A percentile compares a stretch with the other conserved stretches of the same genome.
Conservation (phyloP, 2,797 vertebrate species). For the Thaleichthys pacificus region DNA sequence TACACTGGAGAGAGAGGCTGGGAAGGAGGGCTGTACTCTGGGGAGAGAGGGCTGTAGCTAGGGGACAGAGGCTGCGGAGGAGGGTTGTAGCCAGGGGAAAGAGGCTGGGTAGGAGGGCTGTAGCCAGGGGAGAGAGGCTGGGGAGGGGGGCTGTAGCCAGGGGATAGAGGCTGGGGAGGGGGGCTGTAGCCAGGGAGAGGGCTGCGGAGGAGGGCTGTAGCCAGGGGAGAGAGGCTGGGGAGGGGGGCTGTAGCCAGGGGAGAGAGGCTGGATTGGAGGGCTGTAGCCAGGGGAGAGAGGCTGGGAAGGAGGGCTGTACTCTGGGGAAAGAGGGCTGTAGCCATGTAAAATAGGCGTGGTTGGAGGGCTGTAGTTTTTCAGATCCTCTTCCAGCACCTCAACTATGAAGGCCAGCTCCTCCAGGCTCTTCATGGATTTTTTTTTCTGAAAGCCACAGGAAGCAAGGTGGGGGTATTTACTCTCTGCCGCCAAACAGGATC, state of each 20-base stretch:
- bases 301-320: background rate
- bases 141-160: slow-evolving; percentile 8
- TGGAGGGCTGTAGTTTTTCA: slow-evolving; percentile 53
- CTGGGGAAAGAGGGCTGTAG: background rate
- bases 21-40: background rate
- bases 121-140: slow-evolving; percentile 3
- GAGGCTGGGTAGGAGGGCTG: background rate
- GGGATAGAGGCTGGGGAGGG: no score
- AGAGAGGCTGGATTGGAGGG: background rate
- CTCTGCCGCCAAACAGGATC: background rate
- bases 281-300: slow-evolving; percentile 12
- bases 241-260: slow-evolving; percentile 12
- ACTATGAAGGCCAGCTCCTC: slow-evolving; percentile 84
- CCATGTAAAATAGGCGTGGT: background rate
- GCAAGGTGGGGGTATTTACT: background rate
- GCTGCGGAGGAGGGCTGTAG: background rate
- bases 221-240: no score
- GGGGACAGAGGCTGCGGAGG: no score
- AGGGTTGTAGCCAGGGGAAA: slow-evolving; percentile 11
- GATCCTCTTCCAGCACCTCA: slow-evolving; percentile 85
- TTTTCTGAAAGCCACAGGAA: slow-evolving; percentile 62
- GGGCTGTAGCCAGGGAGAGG: slow-evolving; percentile 16
- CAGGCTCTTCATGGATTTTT: slow-evolving; percentile 59
- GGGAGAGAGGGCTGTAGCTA: background rate
- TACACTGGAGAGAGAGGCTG: slow-evolving; percentile 1